Percentiles rank a stretch among this genome's conserved stretches.
phyloP scores from a whole-genome alignment of 2,797 vertebrate species.

The Trachurus trachurus region DNA sequence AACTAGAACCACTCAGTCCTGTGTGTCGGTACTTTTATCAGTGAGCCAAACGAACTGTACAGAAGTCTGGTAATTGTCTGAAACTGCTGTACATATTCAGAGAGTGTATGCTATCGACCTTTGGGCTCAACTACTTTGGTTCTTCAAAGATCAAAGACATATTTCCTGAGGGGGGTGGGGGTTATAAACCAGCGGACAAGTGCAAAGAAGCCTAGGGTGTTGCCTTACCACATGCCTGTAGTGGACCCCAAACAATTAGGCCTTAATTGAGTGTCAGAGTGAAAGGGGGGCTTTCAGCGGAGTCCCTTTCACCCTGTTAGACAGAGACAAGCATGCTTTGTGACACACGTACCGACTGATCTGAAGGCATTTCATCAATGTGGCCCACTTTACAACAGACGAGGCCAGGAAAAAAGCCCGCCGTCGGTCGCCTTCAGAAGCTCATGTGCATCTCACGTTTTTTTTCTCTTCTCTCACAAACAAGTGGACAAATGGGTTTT shows the following conservation, averaged over 20 bases:
- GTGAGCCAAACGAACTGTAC: conserved; percentile 43
- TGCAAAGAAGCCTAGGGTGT: conserved; percentile 52
- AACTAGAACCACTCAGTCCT: background rate
- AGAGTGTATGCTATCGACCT: conserved; percentile 29
- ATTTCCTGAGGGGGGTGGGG: conserved; percentile 16
- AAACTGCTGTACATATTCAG: conserved; percentile 34
- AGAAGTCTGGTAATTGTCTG: conserved; percentile 37
- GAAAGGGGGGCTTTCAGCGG: conserved; percentile 71
- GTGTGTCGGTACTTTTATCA: conserved; percentile 10
- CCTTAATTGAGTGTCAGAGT: conserved; percentile 67
- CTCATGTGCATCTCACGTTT: conserved; percentile 53
- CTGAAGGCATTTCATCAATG: conserved; percentile 65
- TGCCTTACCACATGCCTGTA: conserved; percentile 54
- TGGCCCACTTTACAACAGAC: conserved; percentile 63
- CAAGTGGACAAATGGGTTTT: conserved; percentile 45
- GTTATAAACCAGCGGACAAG: conserved; percentile 45
- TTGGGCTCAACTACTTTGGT: conserved; percentile 40
- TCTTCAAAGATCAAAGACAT: conserved; percentile 63
- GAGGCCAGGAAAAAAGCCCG: conserved; percentile 30
- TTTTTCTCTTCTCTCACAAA: conserved; percentile 34
- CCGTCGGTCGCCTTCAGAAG: conserved; percentile 56
- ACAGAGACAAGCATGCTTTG: conserved; percentile 84
- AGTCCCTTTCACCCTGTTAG: conserved; percentile 80
- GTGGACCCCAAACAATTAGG: conserved; percentile 73
- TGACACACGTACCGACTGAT: conserved; percentile 69